These are phyloP conservation scores for Laspeyria flexula DNA, from an alignment of 2,888 invertebrate species.

Conservation along the genomic window DNA sequence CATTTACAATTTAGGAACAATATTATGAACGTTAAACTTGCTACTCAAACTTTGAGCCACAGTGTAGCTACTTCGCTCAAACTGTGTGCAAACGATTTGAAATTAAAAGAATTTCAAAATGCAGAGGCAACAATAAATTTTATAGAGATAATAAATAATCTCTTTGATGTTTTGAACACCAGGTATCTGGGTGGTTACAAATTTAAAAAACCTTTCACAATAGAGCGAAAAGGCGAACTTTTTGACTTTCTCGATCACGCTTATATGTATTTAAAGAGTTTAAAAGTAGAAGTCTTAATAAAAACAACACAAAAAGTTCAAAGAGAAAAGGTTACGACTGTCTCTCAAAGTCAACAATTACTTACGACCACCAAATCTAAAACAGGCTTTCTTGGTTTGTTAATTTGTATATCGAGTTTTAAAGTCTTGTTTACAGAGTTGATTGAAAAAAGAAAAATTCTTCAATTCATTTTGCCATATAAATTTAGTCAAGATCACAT, in stretches of 20 bases:
- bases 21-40: conserved; percentile 3
- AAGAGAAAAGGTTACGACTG: not conserved
- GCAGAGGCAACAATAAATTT: not conserved
- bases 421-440: conserved; percentile 1
- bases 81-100: not conserved
- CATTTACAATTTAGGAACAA: not conserved
- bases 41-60: conserved; percentile 2
- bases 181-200: conserved; percentile 1
- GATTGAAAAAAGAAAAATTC: conserved; percentile 6
- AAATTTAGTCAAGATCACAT: conserved; percentile 16
- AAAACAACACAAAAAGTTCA: conserved; percentile 3
- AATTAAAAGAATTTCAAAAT: not conserved
- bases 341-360: too few species aligned
- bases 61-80: conserved; percentile 1
- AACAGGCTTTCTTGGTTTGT: conserved; percentile 10
- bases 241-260: too few species aligned
- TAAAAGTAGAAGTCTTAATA: too few species aligned
- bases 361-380: conserved; percentile 1
- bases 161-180: conserved; percentile 1
- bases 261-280: too few species aligned
- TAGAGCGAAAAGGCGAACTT: too few species aligned
- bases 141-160: conserved; percentile 1
- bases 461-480: conserved; percentile 2
- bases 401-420: conserved; percentile 6
- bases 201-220: conserved; percentile 9